Percentiles rank a stretch among this genome's conserved stretches.
Conservation (phyloP, 2,113 vertebrate genomes). For the Gobiocypris rarus region DNA sequence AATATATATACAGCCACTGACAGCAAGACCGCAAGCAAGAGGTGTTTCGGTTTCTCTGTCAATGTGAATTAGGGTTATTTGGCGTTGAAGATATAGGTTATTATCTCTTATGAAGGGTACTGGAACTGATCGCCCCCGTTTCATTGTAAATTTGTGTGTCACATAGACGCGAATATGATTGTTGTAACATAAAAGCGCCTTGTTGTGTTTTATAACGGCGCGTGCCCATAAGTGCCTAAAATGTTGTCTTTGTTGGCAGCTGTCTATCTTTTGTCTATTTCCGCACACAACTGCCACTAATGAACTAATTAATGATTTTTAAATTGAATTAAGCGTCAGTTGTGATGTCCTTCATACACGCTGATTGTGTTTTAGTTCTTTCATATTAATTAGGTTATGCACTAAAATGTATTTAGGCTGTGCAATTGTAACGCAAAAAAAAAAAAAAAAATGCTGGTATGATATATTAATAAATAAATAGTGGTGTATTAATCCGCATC, state of each 20-base stretch:
- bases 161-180: background rate
- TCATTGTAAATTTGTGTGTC: background rate
- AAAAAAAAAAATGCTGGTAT: background rate
- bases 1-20: background rate
- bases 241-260: background rate
- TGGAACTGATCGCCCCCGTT: background rate
- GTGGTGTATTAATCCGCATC: background rate
- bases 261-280: background rate
- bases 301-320: background rate
- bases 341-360: background rate
- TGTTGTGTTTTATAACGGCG: background rate
- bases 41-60: background rate
- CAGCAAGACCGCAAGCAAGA: background rate
- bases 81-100: background rate
- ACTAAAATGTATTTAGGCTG: background rate
- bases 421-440: background rate
- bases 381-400: background rate
- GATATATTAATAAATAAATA: background rate
- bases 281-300: background rate
- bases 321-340: background rate
- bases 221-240: background rate
- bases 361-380: background rate
- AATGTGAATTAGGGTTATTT: slow-evolving; percentile 9
- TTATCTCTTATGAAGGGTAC: background rate
- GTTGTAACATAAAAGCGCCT: background rate